A percentile compares a stretch with the other conserved stretches of the same genome.
These are phyloP conservation scores for Ashinkailepas kermadecensis DNA, from an alignment of 2,888 invertebrate genomes.

Conservation along the genomic window DNA sequence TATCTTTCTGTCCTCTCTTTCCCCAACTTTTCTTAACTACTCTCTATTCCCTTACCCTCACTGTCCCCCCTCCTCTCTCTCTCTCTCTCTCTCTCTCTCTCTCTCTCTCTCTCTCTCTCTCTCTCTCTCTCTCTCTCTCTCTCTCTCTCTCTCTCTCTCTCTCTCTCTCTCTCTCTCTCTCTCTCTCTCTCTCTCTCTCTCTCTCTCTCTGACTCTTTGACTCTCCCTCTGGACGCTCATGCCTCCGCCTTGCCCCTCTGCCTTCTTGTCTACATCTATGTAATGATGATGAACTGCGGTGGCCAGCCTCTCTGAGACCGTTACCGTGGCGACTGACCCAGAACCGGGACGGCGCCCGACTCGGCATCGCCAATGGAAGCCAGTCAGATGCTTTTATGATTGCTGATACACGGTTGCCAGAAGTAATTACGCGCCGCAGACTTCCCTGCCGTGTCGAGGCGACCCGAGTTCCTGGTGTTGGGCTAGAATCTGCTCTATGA, in stretches of 20 bases:
- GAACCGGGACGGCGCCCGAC: neutral
- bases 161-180: constrained; percentile 23
- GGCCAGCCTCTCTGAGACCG: no score
- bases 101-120: constrained; percentile 26
- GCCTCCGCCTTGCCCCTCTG: neutral
- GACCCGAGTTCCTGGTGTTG: no score
- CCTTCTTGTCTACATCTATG: no score
- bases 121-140: constrained; percentile 20
- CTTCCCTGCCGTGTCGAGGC: no score
- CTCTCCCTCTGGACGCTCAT: neutral
- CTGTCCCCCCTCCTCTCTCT: neutral
- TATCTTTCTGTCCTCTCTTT: constrained; percentile 11
- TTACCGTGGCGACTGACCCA: no score
- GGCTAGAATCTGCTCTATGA: no score
- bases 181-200: constrained; percentile 14
- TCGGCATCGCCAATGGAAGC: neutral
- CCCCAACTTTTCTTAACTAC: constrained; percentile 23
- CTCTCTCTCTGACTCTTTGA: constrained; percentile 16
- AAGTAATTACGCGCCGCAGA: no score
- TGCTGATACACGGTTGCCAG: neutral
- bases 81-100: constrained; percentile 1
- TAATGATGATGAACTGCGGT: no score
- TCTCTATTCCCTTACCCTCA: no score
- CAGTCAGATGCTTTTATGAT: neutral
- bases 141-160: constrained; percentile 26